Conservation (phyloP, 2,888 invertebrate genomes). For the Elaeidobius kamerunicus region DNA sequence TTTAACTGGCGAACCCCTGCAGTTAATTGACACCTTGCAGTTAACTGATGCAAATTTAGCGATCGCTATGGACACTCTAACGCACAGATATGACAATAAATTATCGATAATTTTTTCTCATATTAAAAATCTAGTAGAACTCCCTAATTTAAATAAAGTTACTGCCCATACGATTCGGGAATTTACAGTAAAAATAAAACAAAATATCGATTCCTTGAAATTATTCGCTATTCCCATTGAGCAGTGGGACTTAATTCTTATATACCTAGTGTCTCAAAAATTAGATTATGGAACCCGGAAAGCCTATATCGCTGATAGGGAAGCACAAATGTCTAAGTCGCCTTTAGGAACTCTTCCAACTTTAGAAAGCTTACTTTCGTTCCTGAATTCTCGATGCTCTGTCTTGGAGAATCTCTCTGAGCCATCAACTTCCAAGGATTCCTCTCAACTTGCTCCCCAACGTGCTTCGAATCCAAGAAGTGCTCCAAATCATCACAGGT, state of each 20-base stretch:
- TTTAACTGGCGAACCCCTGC: not conserved
- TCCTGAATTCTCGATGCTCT: too few relatives aligned
- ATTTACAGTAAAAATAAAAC: too few relatives aligned
- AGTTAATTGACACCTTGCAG: slow-evolving; percentile 1
- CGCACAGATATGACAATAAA: slow-evolving; percentile 1
- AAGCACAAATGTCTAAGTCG: not conserved
- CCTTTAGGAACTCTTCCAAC: not conserved
- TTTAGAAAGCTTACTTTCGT: too few relatives aligned
- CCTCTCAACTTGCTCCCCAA: not conserved
- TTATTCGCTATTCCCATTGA: too few relatives aligned
- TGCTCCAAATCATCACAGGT: not conserved
- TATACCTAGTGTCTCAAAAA: not conserved
- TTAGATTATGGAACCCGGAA: not conserved
- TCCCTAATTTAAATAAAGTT: too few relatives aligned
- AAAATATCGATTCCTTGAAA: too few relatives aligned
- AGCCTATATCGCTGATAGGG: not conserved
- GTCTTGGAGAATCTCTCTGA: too few relatives aligned
- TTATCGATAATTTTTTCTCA: too few relatives aligned
- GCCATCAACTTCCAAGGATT: not conserved
- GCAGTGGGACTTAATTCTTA: not conserved
- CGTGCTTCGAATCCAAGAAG: not conserved
- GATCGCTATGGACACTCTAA: not conserved
- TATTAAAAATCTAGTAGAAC: too few relatives aligned
- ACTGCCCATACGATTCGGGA: too few relatives aligned
- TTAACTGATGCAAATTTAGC: slow-evolving; percentile 1